phyloP scores from a whole-genome alignment of 2,888 invertebrate species.

The Eupithecia vulgata region DNA sequence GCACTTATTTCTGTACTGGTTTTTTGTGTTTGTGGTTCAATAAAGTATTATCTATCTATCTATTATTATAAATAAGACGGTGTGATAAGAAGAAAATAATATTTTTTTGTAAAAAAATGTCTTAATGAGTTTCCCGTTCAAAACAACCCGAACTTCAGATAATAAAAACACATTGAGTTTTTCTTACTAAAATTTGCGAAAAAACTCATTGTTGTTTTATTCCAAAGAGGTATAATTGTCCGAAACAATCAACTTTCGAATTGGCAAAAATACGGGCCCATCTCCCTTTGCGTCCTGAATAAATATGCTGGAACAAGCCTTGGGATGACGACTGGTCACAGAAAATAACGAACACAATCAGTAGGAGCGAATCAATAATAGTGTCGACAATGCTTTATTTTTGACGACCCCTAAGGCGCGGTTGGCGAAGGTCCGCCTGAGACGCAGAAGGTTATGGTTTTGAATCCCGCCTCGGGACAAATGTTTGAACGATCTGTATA shows the following conservation, averaged over 20 bases:
- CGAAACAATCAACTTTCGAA: conserved; percentile 69
- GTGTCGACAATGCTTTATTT: neutral
- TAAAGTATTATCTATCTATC: too few species aligned
- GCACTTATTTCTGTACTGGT: too few species aligned
- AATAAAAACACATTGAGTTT: conserved; percentile 6
- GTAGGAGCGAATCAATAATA: neutral
- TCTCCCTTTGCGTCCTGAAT: conserved; percentile 60
- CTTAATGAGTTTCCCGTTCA: neutral
- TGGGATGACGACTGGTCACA: conserved; percentile 46
- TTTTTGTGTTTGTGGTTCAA: too few species aligned
- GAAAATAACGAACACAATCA: neutral
- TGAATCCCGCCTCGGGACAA: too few species aligned
- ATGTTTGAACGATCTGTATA: too few species aligned
- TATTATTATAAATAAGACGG: too few species aligned
- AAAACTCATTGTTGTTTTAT: conserved; percentile 39
- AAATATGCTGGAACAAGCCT: conserved; percentile 75
- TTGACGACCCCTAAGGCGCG: too few species aligned
- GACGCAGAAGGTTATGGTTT: too few species aligned
- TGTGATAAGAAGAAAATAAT: neutral
- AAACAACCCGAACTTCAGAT: neutral
- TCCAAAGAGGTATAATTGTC: conserved; percentile 45
- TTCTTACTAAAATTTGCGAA: conserved; percentile 4
- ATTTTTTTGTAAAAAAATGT: neutral
- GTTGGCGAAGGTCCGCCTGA: too few species aligned
- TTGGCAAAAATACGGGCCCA: conserved; percentile 62